These are phyloP conservation scores for Thamnophis sirtalis DNA, from an alignment of 2,113 vertebrate genomes.

Conservation along the genomic window DNA sequence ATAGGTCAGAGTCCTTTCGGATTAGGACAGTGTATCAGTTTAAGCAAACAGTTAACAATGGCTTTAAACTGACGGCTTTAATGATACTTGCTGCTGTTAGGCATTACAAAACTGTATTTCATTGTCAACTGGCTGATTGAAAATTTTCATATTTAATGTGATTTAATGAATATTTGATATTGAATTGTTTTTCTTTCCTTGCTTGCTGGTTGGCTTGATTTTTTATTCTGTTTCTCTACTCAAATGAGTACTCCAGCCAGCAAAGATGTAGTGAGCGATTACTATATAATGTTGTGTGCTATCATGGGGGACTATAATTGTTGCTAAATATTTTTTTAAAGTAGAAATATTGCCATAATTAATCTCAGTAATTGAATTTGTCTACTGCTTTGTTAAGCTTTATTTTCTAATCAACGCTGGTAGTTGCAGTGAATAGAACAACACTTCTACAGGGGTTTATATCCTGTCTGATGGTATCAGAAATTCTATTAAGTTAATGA, in stretches of 20 bases:
- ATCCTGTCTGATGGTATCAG: background rate
- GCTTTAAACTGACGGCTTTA: background rate
- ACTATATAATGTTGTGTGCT: background rate
- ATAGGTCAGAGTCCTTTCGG: background rate
- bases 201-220: background rate
- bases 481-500: background rate
- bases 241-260: background rate
- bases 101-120: background rate
- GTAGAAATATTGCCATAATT: background rate
- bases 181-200: background rate
- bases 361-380: background rate
- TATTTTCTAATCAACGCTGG: background rate
- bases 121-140: background rate
- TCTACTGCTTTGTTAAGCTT: background rate
- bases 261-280: background rate
- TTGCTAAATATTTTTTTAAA: background rate
- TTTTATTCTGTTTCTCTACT: background rate
- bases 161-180: background rate
- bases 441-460: background rate
- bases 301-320: background rate
- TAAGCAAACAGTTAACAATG: background rate
- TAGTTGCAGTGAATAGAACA: background rate
- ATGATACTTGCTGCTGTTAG: background rate
- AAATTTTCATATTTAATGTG: background rate
- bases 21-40: background rate